A percentile compares a stretch with the other conserved stretches of the same genome.
These are phyloP conservation scores for Pogonophryne albipinna DNA, from an alignment of 2,797 vertebrate genomes.

Conservation along the genomic window DNA sequence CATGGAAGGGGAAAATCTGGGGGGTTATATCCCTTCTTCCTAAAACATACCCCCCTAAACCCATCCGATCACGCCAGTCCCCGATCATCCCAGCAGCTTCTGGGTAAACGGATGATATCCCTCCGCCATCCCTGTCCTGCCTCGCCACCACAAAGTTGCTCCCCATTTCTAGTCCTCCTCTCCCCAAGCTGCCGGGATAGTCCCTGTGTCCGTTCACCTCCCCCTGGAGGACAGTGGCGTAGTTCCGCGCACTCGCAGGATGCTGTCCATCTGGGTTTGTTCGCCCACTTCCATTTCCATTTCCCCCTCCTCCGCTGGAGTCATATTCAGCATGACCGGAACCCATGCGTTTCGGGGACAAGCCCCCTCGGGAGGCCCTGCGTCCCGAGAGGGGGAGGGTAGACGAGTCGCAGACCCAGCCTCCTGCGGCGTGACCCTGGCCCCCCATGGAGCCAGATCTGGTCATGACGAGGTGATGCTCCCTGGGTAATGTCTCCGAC, in stretches of 20 bases:
- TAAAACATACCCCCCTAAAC: constrained; percentile 80
- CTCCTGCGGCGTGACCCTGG: constrained; percentile 73
- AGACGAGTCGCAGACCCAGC: constrained; percentile 86
- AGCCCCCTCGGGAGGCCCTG: constrained; percentile 84
- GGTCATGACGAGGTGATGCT: constrained; percentile 85
- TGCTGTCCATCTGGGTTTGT: constrained; percentile 71
- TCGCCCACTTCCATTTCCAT: constrained; percentile 42
- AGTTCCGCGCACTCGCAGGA: constrained; percentile 64
- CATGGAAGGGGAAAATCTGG: constrained; percentile 82
- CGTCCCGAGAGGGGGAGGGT: constrained; percentile 87
- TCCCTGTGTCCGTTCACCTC: constrained; percentile 80
- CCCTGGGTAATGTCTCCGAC: constrained; percentile 82
- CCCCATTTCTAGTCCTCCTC: constrained; percentile 85
- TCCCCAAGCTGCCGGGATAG: constrained; percentile 79
- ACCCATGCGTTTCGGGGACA: constrained; percentile 85
- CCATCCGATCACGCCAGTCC: constrained; percentile 85
- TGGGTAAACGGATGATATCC: constrained; percentile 79
- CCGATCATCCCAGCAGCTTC: constrained; percentile 80
- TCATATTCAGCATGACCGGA: constrained; percentile 81
- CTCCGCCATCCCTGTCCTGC: constrained; percentile 78
- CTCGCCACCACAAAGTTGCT: constrained; percentile 83
- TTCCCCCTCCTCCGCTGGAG: constrained; percentile 48
- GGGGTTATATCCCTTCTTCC: constrained; percentile 90
- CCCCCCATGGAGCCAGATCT: constrained; percentile 82
- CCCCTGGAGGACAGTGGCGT: constrained; percentile 75